Percentiles rank a stretch among this genome's conserved stretches.
Evolutionary conservation across 2,113 vertebrate species (phyloP).

Genomic region (Tragelaphus imberbis): DNA sequence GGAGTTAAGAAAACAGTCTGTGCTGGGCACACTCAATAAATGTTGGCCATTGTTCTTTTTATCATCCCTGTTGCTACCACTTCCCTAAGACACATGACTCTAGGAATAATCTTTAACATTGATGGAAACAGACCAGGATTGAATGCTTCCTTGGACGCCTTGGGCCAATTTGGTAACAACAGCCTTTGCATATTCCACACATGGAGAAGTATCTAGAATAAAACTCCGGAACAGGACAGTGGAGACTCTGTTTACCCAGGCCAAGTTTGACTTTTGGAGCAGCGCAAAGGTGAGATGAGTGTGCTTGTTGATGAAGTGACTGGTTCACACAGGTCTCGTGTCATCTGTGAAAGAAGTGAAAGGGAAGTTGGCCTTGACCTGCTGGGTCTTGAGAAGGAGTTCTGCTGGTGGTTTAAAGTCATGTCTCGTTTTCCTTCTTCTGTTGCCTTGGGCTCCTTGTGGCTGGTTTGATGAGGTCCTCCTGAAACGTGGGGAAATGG

Average conservation of each 20-base stretch:
- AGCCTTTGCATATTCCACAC: neutral
- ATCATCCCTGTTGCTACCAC: too few relatives aligned
- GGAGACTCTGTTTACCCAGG: neutral
- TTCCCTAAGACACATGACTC: neutral
- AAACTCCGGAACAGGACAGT: neutral
- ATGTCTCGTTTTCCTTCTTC: neutral
- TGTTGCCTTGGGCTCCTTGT: neutral
- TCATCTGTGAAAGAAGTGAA: neutral
- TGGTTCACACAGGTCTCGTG: neutral
- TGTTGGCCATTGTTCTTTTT: neutral
- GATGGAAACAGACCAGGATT: neutral
- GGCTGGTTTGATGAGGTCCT: neutral
- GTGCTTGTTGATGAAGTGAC: too few relatives aligned
- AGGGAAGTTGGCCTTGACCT: neutral
- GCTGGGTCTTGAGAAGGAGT: neutral
- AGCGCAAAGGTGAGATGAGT: neutral
- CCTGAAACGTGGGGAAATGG: neutral
- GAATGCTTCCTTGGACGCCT: neutral
- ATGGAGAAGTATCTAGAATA: neutral
- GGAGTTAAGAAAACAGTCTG: neutral
- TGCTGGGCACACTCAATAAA: neutral
- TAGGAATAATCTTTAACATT: neutral
- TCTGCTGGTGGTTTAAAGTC: neutral
- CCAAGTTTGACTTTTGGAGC: neutral
- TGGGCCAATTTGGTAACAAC: neutral